Conservation (phyloP, 2,888 invertebrate species). For the Serrognathus titanus region DNA sequence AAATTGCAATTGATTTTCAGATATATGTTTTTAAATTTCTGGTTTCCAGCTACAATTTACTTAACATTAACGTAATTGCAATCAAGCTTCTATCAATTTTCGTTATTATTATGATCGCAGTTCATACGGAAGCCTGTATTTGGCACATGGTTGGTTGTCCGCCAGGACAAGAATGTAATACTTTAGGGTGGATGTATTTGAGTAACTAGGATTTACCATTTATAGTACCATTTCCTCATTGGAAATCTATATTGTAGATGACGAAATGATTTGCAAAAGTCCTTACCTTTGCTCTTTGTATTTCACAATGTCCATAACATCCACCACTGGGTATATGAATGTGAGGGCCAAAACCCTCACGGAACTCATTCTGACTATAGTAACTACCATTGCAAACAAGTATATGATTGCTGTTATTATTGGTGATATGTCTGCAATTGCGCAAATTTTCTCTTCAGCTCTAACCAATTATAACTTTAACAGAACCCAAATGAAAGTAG, state of each 20-base stretch:
- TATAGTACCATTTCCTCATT: too few relatives aligned
- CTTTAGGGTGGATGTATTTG: constrained; percentile 14
- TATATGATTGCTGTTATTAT: constrained; percentile 22
- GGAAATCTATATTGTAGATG: not conserved
- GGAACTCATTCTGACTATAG: constrained; percentile 17
- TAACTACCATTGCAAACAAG: constrained; percentile 20
- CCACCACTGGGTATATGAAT: constrained; percentile 24
- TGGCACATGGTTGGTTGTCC: constrained; percentile 21
- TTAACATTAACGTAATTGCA: constrained; percentile 25
- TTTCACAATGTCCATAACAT: constrained; percentile 18
- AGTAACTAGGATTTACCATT: not conserved
- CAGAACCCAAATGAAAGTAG: constrained; percentile 20
- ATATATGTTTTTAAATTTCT: too few relatives aligned
- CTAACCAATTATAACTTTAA: constrained; percentile 22
- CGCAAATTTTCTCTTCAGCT: constrained; percentile 24
- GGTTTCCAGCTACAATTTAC: constrained; percentile 21
- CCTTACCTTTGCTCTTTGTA: constrained; percentile 23
- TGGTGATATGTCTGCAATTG: constrained; percentile 27
- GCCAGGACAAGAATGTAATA: not conserved
- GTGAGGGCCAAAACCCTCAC: constrained; percentile 17
- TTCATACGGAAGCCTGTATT: constrained; percentile 28
- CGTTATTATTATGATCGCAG: constrained; percentile 20
- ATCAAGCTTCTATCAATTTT: constrained; percentile 25
- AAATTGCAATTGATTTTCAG: not conserved
- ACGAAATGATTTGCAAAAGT: constrained; percentile 12